phyloP scores from a whole-genome alignment of 1,140 invertebrate genomes.

The Yoshiicerus persimilis region DNA sequence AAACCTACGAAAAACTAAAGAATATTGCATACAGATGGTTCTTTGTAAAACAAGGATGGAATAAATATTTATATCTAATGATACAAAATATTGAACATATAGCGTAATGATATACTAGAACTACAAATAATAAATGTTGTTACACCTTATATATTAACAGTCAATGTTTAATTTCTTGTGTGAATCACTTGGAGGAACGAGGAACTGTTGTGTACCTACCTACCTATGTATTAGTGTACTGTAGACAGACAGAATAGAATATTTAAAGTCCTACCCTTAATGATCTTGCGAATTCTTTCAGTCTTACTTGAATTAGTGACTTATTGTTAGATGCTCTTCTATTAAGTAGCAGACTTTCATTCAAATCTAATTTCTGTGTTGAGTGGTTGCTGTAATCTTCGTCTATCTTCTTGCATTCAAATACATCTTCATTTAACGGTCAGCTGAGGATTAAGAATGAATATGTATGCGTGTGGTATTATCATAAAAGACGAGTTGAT shows the following conservation, averaged over 20 bases:
- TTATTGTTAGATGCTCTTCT: not conserved
- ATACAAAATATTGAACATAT: not conserved
- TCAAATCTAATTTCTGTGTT: not conserved
- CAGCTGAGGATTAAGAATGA: not conserved
- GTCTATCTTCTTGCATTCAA: not conserved
- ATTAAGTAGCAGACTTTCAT: no score
- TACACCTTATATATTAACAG: not conserved
- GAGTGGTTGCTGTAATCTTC: not conserved
- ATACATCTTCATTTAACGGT: not conserved
- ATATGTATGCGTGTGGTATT: not conserved
- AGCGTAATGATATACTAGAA: not conserved
- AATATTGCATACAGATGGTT: not conserved
- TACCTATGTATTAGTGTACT: not conserved
- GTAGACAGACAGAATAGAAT: not conserved
- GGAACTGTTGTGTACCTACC: not conserved
- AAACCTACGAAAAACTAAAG: not conserved
- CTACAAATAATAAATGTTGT: not conserved
- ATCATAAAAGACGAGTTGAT: not conserved
- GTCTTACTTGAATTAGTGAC: not conserved
- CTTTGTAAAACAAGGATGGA: not conserved
- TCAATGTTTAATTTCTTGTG: not conserved
- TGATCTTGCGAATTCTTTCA: not conserved
- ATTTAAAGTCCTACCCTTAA: not conserved
- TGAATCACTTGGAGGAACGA: not conserved
- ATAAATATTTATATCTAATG: not conserved